A percentile compares a stretch with the other conserved stretches of the same genome.
These are phyloP conservation scores for Drosophila quinaria DNA, from an alignment of 2,888 invertebrate genomes.

Conservation along the genomic window DNA sequence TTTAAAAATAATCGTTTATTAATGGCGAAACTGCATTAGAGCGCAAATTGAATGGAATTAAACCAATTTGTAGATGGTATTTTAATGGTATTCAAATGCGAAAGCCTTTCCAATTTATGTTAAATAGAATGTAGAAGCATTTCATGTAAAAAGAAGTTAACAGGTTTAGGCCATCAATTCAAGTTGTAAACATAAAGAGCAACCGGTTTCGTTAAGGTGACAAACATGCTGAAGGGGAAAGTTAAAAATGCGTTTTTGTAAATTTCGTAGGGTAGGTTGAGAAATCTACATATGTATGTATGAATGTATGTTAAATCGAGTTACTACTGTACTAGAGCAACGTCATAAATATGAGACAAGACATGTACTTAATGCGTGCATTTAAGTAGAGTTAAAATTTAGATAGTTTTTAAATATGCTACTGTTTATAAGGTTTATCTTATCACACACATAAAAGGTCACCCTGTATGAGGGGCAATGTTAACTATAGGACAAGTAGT, in stretches of 20 bases:
- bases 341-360: slow-evolving; percentile 17
- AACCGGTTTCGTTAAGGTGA: slow-evolving; percentile 43
- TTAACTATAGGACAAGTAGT: slow-evolving; percentile 68
- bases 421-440: slow-evolving; percentile 60
- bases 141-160: slow-evolving; percentile 29
- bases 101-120: slow-evolving; percentile 52
- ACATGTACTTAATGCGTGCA: slow-evolving; percentile 54
- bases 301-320: background rate
- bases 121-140: slow-evolving; percentile 53
- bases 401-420: slow-evolving; percentile 43
- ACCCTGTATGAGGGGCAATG: slow-evolving; percentile 74
- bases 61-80: slow-evolving; percentile 10
- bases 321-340: slow-evolving; percentile 27
- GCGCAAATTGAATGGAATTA: slow-evolving; percentile 5
- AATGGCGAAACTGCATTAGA: slow-evolving; percentile 41
- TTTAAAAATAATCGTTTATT: slow-evolving; percentile 13
- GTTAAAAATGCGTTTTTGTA: slow-evolving; percentile 33
- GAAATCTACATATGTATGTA: slow-evolving; percentile 3
- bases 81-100: slow-evolving; percentile 6
- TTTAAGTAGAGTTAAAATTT: slow-evolving; percentile 26
- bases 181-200: slow-evolving; percentile 8
- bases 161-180: slow-evolving; percentile 25
- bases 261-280: slow-evolving; percentile 64
- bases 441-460: slow-evolving; percentile 50
- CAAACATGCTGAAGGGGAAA: slow-evolving; percentile 54